These are phyloP conservation scores for Drosophila mimetica DNA, from an alignment of 2,888 invertebrate species.

Conservation along the genomic window DNA sequence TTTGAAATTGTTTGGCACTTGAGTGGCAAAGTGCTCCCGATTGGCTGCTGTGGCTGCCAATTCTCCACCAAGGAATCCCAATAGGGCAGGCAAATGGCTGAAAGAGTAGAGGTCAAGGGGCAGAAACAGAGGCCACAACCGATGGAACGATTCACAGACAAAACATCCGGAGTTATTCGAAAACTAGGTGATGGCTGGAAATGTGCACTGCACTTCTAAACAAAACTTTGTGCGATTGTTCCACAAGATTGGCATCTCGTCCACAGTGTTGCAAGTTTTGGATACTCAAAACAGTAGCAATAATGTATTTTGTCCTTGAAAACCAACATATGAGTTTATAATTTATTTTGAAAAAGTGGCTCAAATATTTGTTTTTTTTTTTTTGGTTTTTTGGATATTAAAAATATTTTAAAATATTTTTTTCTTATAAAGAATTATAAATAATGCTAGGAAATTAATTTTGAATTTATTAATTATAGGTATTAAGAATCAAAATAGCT, in stretches of 20 bases:
- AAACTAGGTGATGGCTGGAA: conserved; percentile 23
- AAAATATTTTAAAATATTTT: no score
- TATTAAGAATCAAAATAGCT: no score
- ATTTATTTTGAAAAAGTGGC: no score
- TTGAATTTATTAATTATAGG: no score
- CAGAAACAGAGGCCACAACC: conserved; percentile 1
- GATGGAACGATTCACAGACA: conserved; percentile 13
- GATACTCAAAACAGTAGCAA: not conserved
- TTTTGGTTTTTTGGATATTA: no score
- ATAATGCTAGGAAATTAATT: no score
- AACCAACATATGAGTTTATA: no score
- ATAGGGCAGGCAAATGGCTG: conserved; percentile 42
- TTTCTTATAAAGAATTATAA: no score
- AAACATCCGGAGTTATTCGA: conserved; percentile 24
- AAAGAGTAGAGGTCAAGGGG: conserved; percentile 12
- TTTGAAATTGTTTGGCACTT: conserved; percentile 78
- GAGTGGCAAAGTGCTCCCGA: conserved; percentile 72
- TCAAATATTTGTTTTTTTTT: no score
- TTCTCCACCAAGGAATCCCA: conserved; percentile 50
- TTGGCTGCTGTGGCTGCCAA: conserved; percentile 47
- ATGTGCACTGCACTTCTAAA: conserved; percentile 9
- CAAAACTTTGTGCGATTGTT: conserved; percentile 20
- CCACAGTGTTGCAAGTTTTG: not conserved
- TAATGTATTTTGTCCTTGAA: no score
- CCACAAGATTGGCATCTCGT: conserved; percentile 2